Conservation (phyloP, 2,113 vertebrate genomes). For the Oreochromis aureus region DNA sequence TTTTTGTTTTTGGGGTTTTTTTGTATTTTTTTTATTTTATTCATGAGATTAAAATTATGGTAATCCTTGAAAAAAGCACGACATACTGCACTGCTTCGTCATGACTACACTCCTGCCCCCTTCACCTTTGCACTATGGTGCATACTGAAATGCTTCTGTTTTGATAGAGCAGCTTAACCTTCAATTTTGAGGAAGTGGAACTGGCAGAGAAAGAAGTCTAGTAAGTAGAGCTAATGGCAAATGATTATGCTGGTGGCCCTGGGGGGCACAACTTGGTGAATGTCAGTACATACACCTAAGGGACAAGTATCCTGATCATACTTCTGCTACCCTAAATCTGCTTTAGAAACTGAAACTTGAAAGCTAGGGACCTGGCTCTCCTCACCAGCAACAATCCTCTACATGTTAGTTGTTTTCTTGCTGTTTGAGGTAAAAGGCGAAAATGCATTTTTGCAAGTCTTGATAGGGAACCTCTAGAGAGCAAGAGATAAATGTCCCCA, state of each 20-base stretch:
- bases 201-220: not conserved
- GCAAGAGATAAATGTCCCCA: not conserved
- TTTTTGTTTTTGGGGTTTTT: rapidly evolving
- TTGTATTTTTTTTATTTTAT: not conserved
- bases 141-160: not conserved
- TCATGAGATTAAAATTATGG: not conserved
- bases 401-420: not conserved
- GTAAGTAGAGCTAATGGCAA: not conserved
- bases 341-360: not conserved
- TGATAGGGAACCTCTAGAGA: not conserved
- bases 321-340: not conserved
- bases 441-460: not conserved
- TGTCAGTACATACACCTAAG: not conserved
- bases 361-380: not conserved
- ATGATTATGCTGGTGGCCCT: not conserved
- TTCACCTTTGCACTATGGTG: not conserved
- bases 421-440: not conserved
- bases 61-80: not conserved
- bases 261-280: not conserved
- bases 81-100: not conserved
- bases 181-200: not conserved
- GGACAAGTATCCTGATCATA: not conserved
- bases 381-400: not conserved
- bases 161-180: not conserved
- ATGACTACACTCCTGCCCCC: not conserved